Conservation (phyloP, 2,888 invertebrate species). For the Epistrophe grossulariae region DNA sequence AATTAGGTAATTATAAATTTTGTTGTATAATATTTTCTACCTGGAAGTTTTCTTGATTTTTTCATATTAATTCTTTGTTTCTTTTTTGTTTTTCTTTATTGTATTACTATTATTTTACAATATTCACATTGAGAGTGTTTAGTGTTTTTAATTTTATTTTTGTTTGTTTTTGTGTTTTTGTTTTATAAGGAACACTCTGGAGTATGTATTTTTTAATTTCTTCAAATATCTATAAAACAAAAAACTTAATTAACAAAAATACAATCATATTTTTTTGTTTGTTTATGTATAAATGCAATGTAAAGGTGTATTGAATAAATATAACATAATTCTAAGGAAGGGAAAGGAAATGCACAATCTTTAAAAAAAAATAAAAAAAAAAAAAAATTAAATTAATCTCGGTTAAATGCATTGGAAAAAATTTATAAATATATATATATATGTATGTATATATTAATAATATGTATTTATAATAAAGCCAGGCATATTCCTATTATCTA, state of each 20-base stretch:
- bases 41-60: conserved; percentile 73
- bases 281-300: conserved; percentile 31
- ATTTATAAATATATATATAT: not conserved
- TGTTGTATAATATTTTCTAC: conserved; percentile 61
- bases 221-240: conserved; percentile 15
- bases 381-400: conserved; percentile 48
- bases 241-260: conserved; percentile 41
- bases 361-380: conserved; percentile 26
- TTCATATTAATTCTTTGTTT: conserved; percentile 18
- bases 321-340: conserved; percentile 26
- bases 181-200: conserved; percentile 55
- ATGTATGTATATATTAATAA: not conserved
- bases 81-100: not conserved
- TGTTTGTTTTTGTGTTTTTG: not conserved
- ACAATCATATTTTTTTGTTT: conserved; percentile 1
- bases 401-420: conserved; percentile 57
- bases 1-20: conserved; percentile 50
- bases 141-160: not conserved
- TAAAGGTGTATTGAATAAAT: conserved; percentile 46
- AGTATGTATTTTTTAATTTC: conserved; percentile 36
- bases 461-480: conserved; percentile 28
- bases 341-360: conserved; percentile 24
- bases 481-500: conserved; percentile 36
- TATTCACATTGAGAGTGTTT: conserved; percentile 70
- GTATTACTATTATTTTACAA: conserved; percentile 60